phyloP scores from a whole-genome alignment of 2,797 vertebrate species.

The Myripristis jacobus region DNA sequence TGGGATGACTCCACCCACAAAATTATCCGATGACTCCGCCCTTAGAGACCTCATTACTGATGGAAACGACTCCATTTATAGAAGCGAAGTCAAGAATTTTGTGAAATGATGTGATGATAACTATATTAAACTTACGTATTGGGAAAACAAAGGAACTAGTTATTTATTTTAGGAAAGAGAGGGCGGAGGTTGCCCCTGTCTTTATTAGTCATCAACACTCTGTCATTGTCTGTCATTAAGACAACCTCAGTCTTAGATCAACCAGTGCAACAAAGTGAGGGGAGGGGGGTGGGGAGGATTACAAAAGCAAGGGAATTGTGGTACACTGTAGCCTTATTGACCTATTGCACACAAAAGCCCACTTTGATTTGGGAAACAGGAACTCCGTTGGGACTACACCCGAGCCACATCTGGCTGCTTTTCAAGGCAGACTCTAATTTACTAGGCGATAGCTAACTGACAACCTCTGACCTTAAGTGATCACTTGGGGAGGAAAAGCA shows the following conservation, averaged over 20 bases:
- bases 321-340: conserved; percentile 7
- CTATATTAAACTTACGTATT: too few relatives aligned
- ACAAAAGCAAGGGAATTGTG: conserved; percentile 5
- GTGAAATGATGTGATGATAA: too few relatives aligned
- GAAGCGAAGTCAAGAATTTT: too few relatives aligned
- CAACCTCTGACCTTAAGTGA: conserved; percentile 35
- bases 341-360: conserved; percentile 9
- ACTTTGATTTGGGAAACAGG: conserved; percentile 15
- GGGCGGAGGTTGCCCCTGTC: too few relatives aligned
- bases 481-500: conserved; percentile 11
- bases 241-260: conserved; percentile 1
- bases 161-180: too few relatives aligned
- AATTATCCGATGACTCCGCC: too few relatives aligned
- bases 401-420: conserved; percentile 14
- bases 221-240: not conserved
- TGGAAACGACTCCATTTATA: too few relatives aligned
- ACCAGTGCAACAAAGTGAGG: not conserved
- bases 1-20: too few relatives aligned
- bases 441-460: conserved; percentile 26
- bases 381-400: conserved; percentile 1
- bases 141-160: too few relatives aligned
- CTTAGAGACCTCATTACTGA: too few relatives aligned
- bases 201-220: too few relatives aligned
- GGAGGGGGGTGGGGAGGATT: not conserved
- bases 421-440: conserved; percentile 48